phyloP scores from a whole-genome alignment of 1,140 invertebrate species.

The Antheraea pernyi region DNA sequence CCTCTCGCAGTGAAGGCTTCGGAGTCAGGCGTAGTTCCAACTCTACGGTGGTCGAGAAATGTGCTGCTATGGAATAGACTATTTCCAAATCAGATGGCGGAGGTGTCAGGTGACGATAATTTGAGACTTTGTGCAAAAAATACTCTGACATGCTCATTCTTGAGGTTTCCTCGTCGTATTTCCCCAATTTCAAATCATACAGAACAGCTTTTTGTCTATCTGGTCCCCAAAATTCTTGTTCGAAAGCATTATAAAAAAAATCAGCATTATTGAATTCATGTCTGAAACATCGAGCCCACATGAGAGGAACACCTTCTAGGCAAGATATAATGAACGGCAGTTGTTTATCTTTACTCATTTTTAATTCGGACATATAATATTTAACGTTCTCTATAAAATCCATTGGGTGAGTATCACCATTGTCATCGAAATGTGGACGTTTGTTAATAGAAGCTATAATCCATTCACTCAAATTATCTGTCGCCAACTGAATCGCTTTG shows the following conservation, averaged over 20 bases:
- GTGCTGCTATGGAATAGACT: conserved; percentile 69
- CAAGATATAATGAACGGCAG: conserved; percentile 66
- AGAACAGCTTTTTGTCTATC: conserved; percentile 66
- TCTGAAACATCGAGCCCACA: conserved; percentile 71
- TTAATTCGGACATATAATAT: conserved; percentile 67
- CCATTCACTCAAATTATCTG: conserved; percentile 59
- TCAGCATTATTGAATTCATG: conserved; percentile 59
- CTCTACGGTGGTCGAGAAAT: conserved; percentile 68
- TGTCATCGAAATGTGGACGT: conserved; percentile 67
- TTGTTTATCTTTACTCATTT: conserved; percentile 56
- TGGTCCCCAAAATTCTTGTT: conserved; percentile 68
- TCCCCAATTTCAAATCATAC: conserved; percentile 71
- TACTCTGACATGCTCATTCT: conserved; percentile 70
- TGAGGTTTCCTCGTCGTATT: conserved; percentile 57
- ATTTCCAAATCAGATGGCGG: conserved; percentile 72
- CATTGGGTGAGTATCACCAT: conserved; percentile 64
- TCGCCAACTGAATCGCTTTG: conserved; percentile 42
- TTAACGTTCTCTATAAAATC: conserved; percentile 68
- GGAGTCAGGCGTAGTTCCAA: conserved; percentile 66
- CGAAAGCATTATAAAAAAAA: conserved; percentile 60
- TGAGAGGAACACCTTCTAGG: conserved; percentile 62
- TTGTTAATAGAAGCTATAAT: conserved; percentile 59
- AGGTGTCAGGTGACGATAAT: conserved; percentile 64
- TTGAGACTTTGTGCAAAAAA: conserved; percentile 69
- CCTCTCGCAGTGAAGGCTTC: conserved; percentile 66